Conservation (phyloP, 2,797 vertebrate genomes). For the Xenops minutus region DNA sequence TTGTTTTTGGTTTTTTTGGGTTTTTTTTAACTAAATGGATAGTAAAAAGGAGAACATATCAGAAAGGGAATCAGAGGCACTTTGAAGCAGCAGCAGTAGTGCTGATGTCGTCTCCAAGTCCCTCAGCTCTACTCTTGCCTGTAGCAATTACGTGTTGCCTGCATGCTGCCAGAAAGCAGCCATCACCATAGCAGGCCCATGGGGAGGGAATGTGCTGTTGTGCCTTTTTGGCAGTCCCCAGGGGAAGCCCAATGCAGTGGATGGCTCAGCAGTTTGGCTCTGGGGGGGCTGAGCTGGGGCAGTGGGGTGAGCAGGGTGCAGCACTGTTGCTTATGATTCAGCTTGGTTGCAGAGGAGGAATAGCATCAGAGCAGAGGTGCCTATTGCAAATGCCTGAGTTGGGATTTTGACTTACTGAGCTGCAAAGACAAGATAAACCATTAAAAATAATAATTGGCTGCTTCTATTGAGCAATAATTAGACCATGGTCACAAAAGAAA, state of each 20-base stretch:
- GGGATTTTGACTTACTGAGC: neutral
- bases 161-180: neutral
- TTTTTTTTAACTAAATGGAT: neutral
- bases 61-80: neutral
- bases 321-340: neutral
- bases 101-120: accelerated
- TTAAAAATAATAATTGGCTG: neutral
- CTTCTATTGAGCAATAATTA: neutral
- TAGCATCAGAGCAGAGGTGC: neutral
- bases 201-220: accelerated
- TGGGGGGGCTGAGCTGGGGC: accelerated
- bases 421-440: neutral
- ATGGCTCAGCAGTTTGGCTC: neutral
- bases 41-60: neutral
- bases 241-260: neutral
- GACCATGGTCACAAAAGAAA: neutral
- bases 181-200: neutral
- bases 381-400: neutral
- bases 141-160: neutral
- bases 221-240: neutral
- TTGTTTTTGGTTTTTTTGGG: too few species aligned
- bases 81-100: neutral
- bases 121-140: neutral
- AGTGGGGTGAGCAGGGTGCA: neutral
- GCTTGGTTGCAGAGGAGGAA: neutral